A percentile compares a stretch with the other conserved stretches of the same genome.
Conservation (phyloP, 2,113 vertebrate genomes). For the Lamprologus tigripictilis region DNA sequence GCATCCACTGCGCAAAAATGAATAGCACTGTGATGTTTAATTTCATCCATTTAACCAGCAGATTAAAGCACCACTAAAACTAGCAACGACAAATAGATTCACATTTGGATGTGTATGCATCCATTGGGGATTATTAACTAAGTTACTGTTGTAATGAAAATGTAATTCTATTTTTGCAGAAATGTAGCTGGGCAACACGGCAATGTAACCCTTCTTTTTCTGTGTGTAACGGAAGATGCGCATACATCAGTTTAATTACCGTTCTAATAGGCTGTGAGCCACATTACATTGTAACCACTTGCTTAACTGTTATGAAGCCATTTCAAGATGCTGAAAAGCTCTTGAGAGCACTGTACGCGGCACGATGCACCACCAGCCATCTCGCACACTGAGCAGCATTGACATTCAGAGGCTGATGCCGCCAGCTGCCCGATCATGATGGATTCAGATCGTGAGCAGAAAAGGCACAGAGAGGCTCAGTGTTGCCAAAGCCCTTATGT, state of each 20-base stretch:
- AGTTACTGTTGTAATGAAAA: background rate
- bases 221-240: background rate
- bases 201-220: background rate
- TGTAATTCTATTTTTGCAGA: background rate
- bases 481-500: slow-evolving; percentile 15
- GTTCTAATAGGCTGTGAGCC: background rate
- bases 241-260: slow-evolving; percentile 26
- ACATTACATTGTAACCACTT: background rate
- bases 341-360: background rate
- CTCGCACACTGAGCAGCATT: slow-evolving; percentile 22
- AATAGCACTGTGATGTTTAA: background rate
- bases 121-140: background rate
- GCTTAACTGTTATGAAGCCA: slow-evolving; percentile 5
- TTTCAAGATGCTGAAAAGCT: slow-evolving; percentile 16
- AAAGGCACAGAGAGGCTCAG: slow-evolving; percentile 13
- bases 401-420: slow-evolving; percentile 39
- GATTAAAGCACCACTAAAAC: background rate
- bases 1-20: background rate
- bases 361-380: slow-evolving; percentile 12
- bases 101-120: background rate
- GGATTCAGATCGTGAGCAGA: slow-evolving; percentile 28
- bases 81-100: background rate
- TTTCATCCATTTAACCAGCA: background rate
- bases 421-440: slow-evolving; percentile 15
- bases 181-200: background rate